Evolutionary conservation across 2,888 invertebrate species (phyloP), one percentile per base, ranked within the genome.

Genomic region (Iphiclides podalirius): DNA sequence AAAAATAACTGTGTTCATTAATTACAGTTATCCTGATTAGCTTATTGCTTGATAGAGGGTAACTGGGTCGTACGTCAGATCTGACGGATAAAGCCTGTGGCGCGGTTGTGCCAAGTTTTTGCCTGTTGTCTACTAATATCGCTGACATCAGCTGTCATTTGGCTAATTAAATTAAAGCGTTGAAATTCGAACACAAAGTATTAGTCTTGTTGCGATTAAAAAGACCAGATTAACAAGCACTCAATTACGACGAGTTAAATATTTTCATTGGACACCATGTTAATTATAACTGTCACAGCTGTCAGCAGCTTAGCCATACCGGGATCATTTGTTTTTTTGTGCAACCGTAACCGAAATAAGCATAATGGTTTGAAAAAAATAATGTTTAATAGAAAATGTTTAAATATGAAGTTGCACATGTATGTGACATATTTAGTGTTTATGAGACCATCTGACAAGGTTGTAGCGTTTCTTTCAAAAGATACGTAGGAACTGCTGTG

Each of bases 1-100:
- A 52, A 58, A 62, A 54, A 64, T 71, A 79, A 79, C 76, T 76
- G 75, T 81, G 73, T 75, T 75, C 78, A 77, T 83, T 82, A 79
- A 79, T 80, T 72, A 75, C 71, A 71, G 72, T 67, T 74, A 72
- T 75, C 74, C 75, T 79, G 76, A 82, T 79, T 77, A 77, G 63
- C 60, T 68, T 70, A 70, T 72, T 73, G 71, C 72, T 63, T 66
- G 60, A 72, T 67, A 65, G 48, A 6, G 65, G 65, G 71, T 71
- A 74, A 77, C 74, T 79, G 55, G 80, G 82, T 67, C 77, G 69
- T 53, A 59, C 63, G 67, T 69, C 72, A 69, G 69, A 67, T 69
- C 61, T 54, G 61, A 52, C 57, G 57, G 66, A 67, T 66, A 65
- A 60, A 60, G 56, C 51, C 57, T 56, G 54, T 61, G 55, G 63